Evolutionary conservation across 2,797 vertebrate species (phyloP).

Genomic region (Acestrorhynchus altus): DNA sequence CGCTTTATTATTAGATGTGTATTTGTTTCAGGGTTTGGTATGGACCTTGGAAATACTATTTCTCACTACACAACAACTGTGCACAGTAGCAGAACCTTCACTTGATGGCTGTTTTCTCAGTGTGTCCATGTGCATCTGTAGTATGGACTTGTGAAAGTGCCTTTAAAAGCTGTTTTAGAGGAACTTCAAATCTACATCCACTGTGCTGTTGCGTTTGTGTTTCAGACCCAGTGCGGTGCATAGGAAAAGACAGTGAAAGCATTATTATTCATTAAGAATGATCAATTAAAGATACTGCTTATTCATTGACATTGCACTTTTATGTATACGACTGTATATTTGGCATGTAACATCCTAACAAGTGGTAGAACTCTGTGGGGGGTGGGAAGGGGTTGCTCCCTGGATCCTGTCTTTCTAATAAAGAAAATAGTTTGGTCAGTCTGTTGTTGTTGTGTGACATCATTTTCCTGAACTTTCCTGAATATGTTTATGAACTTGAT

Average conservation of each 20-base stretch:
- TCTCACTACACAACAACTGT: slow-evolving; percentile 60
- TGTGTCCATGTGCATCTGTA: slow-evolving; percentile 90
- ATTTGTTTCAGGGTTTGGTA: slow-evolving; percentile 33
- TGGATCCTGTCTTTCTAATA: slow-evolving; percentile 96
- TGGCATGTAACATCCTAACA: slow-evolving; percentile 91
- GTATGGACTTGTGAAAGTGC: slow-evolving; percentile 98
- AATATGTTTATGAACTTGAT: too few relatives aligned
- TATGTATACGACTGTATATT: slow-evolving; percentile 98
- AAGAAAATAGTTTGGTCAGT: slow-evolving; percentile 89
- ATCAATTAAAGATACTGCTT: slow-evolving; percentile 82
- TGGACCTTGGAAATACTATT: slow-evolving; percentile 28
- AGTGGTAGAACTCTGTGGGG: slow-evolving; percentile 77
- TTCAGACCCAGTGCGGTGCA: slow-evolving; percentile 61
- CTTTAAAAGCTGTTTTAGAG: slow-evolving; percentile 91
- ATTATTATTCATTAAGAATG: slow-evolving; percentile 70
- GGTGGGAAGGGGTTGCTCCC: slow-evolving; percentile 73
- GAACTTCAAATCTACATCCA: slow-evolving; percentile 83
- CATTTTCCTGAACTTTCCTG: neutral
- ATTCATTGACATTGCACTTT: slow-evolving; percentile 95
- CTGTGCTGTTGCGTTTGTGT: slow-evolving; percentile 79
- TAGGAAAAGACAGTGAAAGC: slow-evolving; percentile 61
- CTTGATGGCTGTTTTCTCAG: slow-evolving; percentile 83
- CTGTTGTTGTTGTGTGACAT: slow-evolving; percentile 54
- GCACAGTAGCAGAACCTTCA: slow-evolving; percentile 70
- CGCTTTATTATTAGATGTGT: slow-evolving; percentile 37